phyloP scores from a whole-genome alignment of 2,888 invertebrate species.

The Syrista parreyssii region DNA sequence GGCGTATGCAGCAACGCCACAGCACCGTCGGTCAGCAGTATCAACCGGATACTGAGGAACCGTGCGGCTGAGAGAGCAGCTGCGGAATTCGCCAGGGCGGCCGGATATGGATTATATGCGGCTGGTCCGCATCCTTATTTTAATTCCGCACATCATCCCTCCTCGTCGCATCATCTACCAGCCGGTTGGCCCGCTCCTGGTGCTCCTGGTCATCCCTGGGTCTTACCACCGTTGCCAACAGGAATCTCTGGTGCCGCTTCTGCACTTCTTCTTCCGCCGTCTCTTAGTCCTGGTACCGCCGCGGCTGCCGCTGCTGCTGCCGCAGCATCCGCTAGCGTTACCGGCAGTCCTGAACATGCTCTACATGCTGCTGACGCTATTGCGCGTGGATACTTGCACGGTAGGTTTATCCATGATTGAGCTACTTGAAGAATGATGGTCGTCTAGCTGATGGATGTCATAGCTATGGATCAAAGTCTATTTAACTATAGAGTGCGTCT shows the following conservation, averaged over 20 bases:
- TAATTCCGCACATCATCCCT: constrained; percentile 69
- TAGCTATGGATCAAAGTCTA: not conserved
- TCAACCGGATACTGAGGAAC: constrained; percentile 95
- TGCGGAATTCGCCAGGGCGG: constrained; percentile 93
- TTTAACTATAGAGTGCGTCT: not conserved
- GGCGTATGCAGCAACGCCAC: constrained; percentile 95
- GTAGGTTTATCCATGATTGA: constrained; percentile 25
- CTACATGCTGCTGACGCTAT: constrained; percentile 61
- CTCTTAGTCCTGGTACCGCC: constrained; percentile 68
- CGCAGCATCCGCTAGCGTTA: constrained; percentile 67
- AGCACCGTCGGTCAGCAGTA: constrained; percentile 96
- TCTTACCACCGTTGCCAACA: constrained; percentile 56
- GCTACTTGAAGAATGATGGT: not conserved
- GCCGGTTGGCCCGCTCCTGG: constrained; percentile 71
- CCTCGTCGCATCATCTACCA: constrained; percentile 72
- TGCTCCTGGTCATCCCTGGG: constrained; percentile 57
- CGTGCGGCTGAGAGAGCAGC: constrained; percentile 96
- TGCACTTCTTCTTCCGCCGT: constrained; percentile 66
- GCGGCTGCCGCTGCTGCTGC: constrained; percentile 69
- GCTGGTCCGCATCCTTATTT: constrained; percentile 76
- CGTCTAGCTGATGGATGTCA: not conserved
- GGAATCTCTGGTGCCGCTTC: constrained; percentile 68
- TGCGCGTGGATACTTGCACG: constrained; percentile 60
- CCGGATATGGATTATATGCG: constrained; percentile 85
- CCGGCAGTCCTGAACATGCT: constrained; percentile 72